phyloP scores from a whole-genome alignment of 2,113 vertebrate genomes.

The Misgurnus mizolepis region DNA sequence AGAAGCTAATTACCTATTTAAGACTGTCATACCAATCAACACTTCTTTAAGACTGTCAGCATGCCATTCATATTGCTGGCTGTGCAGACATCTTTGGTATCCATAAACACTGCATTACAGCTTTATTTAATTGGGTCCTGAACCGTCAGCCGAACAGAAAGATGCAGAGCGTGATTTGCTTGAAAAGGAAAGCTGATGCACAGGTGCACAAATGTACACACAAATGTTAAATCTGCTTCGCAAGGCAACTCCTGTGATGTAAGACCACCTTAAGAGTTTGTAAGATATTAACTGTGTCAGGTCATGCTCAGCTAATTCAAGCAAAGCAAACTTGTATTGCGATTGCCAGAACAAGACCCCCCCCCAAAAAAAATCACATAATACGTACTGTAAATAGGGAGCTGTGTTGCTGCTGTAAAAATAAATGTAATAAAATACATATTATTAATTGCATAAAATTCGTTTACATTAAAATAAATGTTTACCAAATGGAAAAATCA shows the following conservation, averaged over 20 bases:
- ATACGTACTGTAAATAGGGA: no score
- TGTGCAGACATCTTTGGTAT: not conserved
- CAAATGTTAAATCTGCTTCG: not conserved
- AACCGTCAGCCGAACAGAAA: not conserved
- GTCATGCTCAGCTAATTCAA: not conserved
- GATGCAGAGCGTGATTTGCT: conserved; percentile 26
- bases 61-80: not conserved
- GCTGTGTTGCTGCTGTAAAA: no score
- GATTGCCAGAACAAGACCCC: no score
- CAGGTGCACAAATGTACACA: not conserved
- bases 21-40: conserved; percentile 44
- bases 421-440: no score
- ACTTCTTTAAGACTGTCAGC: conserved; percentile 18
- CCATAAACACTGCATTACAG: conserved; percentile 23
- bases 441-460: no score
- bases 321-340: not conserved
- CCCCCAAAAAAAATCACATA: no score
- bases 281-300: not conserved
- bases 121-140: conserved; percentile 38
- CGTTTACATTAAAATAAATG: not conserved
- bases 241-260: not conserved
- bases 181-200: not conserved
- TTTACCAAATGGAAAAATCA: no score
- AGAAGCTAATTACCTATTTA: conserved; percentile 52
- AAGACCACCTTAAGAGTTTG: not conserved